Base-by-base conservation (phyloP, 2,113 vertebrate species). In the Coracopsis vasa region DNA sequence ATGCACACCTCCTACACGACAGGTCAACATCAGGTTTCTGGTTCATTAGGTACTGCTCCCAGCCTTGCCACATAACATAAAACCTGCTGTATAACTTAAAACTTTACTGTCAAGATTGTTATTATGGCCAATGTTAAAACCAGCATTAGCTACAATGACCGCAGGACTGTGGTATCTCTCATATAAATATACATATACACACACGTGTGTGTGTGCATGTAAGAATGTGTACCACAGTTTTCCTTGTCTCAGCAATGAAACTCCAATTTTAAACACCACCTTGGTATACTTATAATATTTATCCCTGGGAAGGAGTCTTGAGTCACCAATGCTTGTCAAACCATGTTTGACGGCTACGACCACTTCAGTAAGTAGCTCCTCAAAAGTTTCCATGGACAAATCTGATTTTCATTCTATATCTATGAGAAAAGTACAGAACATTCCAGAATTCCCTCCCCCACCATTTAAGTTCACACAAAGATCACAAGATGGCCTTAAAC, bases 201-300 rank as follows among this genome's bases (percentile, higher is more conserved):
- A 29, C 2, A 29, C 1, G 4, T 8, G 6, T 10, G 8, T 29
- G 0, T 16, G 2, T 21, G 5, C 16, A 8, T 35, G 2, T n/a
- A 18, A 41, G 7, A 29, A 16, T 31, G 14, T n/a, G 3, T 6
- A n/a, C 1, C 27, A 27, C 19, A 62, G 27, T 37, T 75, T 47
- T 64, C 25, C 10, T 48, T 17, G 15, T 28, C 24, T 66, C 41
- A 54, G 62, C 42, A 66, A 21, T 13, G 31, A 71, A 44, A 37
- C 7, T 47, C 12, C 29, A 41, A 16, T 74, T 95, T 90, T 54
- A 67, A 80, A 56, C 2, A 41, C 16, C 45, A 50, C 25, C 42
- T 69, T 64, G 35, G 39, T 9, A n/a, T 3, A 58, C 3, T 48
- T 16, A 42, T 18, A 33, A 17, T 73, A 58, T 48, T 82, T 72